phyloP scores from a whole-genome alignment of 2,113 vertebrate species.

The Tragelaphus scriptus region DNA sequence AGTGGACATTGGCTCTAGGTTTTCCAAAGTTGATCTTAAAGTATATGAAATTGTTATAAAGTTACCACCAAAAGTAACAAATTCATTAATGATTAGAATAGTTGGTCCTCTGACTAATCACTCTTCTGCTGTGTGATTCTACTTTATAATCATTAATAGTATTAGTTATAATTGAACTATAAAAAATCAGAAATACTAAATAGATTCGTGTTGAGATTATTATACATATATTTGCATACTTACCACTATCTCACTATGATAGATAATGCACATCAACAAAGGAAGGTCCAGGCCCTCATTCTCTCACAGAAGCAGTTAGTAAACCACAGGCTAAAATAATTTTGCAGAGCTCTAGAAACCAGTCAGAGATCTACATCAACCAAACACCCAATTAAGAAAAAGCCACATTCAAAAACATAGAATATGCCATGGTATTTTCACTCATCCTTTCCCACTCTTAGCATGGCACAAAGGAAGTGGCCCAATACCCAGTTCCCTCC shows the following conservation, averaged over 20 bases:
- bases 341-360: neutral
- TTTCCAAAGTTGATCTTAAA: neutral
- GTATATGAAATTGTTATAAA: neutral
- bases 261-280: neutral
- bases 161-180: neutral
- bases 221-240: neutral
- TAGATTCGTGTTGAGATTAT: neutral
- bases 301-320: neutral
- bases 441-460: neutral
- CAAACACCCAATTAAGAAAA: neutral
- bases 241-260: neutral
- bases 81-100: neutral
- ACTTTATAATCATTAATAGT: neutral
- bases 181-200: neutral
- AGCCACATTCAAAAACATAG: neutral
- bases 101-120: neutral
- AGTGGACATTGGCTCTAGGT: neutral
- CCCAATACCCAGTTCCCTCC: neutral
- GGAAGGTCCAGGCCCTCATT: neutral
- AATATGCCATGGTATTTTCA: neutral
- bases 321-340: neutral
- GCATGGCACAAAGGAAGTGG: neutral
- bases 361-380: neutral
- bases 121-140: neutral
- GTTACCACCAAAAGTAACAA: neutral